Conservation (phyloP, 2,797 vertebrate genomes). For the Dendrocincla tyrannina region DNA sequence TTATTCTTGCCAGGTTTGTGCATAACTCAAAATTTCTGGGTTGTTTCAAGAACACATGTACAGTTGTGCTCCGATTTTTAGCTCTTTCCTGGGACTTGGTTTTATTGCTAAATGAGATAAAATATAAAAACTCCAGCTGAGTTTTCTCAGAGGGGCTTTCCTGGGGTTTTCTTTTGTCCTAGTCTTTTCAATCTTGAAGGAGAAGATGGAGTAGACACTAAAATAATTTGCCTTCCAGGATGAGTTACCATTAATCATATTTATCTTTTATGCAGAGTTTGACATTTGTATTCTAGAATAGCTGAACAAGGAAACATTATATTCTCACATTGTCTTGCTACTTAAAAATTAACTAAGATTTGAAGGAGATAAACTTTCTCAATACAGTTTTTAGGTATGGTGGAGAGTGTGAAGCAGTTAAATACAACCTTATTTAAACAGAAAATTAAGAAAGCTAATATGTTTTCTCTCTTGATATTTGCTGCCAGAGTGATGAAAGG, state of each 20-base stretch:
- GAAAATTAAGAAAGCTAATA: not conserved
- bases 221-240: not conserved
- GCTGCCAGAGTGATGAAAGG: not conserved
- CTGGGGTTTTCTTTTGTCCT: not conserved
- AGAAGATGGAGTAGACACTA: not conserved
- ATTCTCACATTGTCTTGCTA: not conserved
- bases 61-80: not conserved
- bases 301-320: not conserved
- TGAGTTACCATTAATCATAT: not conserved
- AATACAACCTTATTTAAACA: not conserved
- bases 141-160: not conserved
- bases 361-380: not conserved
- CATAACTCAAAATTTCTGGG: not conserved
- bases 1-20: not conserved
- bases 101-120: not conserved
- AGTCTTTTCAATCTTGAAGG: not conserved
- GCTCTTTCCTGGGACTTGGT: not conserved
- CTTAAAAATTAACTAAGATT: not conserved
- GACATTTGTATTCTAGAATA: not conserved
- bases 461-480: not conserved
- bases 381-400: not conserved
- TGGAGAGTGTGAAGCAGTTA: not conserved
- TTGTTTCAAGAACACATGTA: not conserved
- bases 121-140: not conserved
- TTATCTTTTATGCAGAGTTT: not conserved